Conservation (phyloP, 2,113 vertebrate species). For the Pristiophorus japonicus region DNA sequence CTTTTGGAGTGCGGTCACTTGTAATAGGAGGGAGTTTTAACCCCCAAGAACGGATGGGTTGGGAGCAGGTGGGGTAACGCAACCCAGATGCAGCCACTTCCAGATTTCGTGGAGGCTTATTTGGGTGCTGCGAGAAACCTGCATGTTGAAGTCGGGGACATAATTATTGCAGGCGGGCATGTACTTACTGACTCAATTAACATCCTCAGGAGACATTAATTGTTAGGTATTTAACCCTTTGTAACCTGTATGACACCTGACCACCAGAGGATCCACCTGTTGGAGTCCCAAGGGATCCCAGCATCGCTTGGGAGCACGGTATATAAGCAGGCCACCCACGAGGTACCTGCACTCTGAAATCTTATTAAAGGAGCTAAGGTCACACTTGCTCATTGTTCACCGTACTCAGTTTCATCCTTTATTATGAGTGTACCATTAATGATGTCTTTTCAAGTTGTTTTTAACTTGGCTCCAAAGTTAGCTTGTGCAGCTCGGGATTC, state of each 20-base stretch:
- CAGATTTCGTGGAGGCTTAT: background rate
- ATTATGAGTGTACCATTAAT: too few species aligned
- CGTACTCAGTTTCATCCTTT: too few species aligned
- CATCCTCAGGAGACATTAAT: background rate
- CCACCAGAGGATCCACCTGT: too few species aligned
- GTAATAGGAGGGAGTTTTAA: background rate
- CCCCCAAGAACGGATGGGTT: background rate
- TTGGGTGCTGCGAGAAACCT: background rate
- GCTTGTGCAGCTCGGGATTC: background rate
- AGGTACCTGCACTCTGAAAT: too few species aligned
- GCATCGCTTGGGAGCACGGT: too few species aligned
- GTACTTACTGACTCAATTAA: background rate
- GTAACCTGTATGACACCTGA: too few species aligned
- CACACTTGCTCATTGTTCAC: too few species aligned
- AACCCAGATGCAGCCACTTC: background rate
- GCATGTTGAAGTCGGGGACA: background rate
- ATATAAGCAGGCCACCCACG: too few species aligned
- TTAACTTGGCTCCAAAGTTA: background rate
- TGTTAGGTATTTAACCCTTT: too few species aligned
- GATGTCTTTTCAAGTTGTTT: background rate
- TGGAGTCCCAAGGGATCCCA: too few species aligned
- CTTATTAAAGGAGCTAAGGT: too few species aligned
- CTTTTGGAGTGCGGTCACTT: too few species aligned
- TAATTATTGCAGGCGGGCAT: background rate
- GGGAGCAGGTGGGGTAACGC: background rate